Percentiles rank a stretch among this genome's conserved stretches.
Evolutionary conservation across 2,888 invertebrate genomes (phyloP).

Genomic region (Polia nebulosa): DNA sequence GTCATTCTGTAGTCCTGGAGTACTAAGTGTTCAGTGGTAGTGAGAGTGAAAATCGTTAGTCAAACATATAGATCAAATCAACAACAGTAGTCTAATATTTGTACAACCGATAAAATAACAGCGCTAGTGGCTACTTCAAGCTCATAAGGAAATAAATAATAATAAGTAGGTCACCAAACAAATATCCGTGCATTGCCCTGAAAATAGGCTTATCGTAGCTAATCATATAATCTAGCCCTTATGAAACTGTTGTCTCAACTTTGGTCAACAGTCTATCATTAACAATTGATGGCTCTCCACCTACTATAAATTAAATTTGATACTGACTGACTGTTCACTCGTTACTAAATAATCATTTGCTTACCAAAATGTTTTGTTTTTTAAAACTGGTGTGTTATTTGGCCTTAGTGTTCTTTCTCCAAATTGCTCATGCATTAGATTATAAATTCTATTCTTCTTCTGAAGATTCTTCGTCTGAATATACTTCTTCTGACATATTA

Average conservation of each 20-base stretch:
- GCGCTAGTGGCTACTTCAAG: conserved; percentile 27
- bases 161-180: conserved; percentile 61
- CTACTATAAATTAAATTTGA: conserved; percentile 48
- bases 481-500: conserved; percentile 72
- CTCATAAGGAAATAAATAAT: conserved; percentile 48
- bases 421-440: conserved; percentile 43
- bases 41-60: conserved; percentile 10
- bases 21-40: background rate
- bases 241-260: conserved; percentile 65
- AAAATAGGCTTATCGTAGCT: conserved; percentile 68
- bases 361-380: conserved; percentile 45
- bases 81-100: conserved; percentile 36
- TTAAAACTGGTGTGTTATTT: conserved; percentile 24
- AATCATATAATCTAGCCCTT: conserved; percentile 69
- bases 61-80: conserved; percentile 25
- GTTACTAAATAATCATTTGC: conserved; percentile 3
- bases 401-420: conserved; percentile 17
- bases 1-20: background rate
- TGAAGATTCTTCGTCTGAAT: conserved; percentile 57
- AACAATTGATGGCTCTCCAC: conserved; percentile 44
- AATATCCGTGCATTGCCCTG: conserved; percentile 62
- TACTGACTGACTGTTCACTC: conserved; percentile 27
- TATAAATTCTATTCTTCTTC: conserved; percentile 22
- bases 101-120: conserved; percentile 30
- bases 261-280: conserved; percentile 66